A percentile compares a stretch with the other conserved stretches of the same genome.
Conservation (phyloP, 2,797 vertebrate species). For the Halcyon badia region DNA sequence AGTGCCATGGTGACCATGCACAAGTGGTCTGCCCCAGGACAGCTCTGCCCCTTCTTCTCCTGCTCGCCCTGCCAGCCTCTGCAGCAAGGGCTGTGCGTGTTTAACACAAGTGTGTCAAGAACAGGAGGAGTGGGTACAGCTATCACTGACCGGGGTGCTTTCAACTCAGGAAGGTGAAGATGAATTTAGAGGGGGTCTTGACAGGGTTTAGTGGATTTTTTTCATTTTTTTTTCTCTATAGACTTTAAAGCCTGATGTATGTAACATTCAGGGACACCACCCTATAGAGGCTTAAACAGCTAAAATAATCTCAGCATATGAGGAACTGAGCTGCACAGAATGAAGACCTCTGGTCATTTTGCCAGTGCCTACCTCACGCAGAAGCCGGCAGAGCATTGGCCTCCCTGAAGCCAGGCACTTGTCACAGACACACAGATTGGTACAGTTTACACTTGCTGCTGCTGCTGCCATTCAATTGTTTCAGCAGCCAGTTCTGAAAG, state of each 20-base stretch:
- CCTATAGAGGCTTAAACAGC: not conserved
- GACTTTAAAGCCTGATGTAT: not conserved
- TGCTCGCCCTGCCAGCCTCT: not conserved
- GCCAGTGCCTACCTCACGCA: not conserved
- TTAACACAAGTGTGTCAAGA: not conserved
- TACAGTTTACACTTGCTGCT: not conserved
- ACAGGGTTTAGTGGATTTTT: not conserved
- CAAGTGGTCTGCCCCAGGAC: not conserved
- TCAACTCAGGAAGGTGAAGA: not conserved
- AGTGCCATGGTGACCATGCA: rapidly evolving
- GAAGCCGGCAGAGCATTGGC: not conserved
- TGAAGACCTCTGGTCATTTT: not conserved
- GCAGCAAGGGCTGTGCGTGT: not conserved
- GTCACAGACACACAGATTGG: not conserved
- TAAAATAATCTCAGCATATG: not conserved
- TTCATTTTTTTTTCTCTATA: too few species aligned
- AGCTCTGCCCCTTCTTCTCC: not conserved
- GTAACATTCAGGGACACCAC: not conserved
- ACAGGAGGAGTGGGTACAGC: not conserved
- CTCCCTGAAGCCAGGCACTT: not conserved
- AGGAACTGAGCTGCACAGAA: not conserved
- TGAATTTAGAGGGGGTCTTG: not conserved
- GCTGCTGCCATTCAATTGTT: not conserved
- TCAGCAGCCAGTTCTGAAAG: not conserved
- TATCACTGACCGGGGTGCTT: not conserved